Conservation (phyloP, 2,113 vertebrate genomes). For the Lonchura striata region DNA sequence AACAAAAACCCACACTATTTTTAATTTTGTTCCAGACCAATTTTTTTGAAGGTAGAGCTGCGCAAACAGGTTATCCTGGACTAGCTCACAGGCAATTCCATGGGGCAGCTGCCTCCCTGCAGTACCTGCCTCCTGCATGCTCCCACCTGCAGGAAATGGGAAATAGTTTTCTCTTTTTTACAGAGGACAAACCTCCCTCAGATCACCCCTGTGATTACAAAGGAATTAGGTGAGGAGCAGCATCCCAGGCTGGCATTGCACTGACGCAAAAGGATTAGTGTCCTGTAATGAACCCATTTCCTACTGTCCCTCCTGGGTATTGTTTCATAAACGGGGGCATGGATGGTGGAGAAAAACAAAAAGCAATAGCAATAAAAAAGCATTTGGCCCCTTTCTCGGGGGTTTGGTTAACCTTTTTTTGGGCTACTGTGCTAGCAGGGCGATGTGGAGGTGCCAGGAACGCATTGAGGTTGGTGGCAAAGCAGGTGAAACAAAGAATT, state of each 20-base stretch:
- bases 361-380: neutral
- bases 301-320: neutral
- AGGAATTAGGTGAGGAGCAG: neutral
- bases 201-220: neutral
- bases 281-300: constrained; percentile 16
- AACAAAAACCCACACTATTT: neutral
- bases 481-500: neutral
- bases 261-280: constrained; percentile 17
- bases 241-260: neutral
- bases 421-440: rapidly evolving
- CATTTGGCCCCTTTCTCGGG: neutral
- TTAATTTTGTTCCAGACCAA: neutral
- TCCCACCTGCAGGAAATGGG: constrained; percentile 24
- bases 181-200: neutral
- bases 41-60: neutral
- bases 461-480: rapidly evolving
- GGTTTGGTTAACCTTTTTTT: neutral
- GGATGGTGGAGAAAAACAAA: neutral
- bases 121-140: neutral
- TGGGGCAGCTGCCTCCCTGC: neutral
- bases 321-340: neutral
- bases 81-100: neutral
- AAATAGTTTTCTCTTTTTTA: constrained; percentile 3
- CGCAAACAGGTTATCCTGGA: neutral
- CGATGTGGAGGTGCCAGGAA: neutral